Evolutionary conservation across 2,888 invertebrate genomes (phyloP).

Genomic region (Cancer borealis): DNA sequence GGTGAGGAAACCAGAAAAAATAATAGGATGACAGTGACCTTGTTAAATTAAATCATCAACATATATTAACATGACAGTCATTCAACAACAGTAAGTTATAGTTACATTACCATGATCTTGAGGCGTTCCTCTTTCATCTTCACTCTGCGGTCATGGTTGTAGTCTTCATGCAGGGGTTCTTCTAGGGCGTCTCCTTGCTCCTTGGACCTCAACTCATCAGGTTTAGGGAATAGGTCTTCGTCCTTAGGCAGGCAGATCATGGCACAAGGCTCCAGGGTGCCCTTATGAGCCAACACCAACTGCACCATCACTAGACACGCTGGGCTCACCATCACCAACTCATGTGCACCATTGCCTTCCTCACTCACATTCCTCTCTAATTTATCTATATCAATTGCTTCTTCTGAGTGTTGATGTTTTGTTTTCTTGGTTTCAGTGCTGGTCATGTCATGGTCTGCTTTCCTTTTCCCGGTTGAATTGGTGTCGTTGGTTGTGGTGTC

Average conservation of each 20-base stretch:
- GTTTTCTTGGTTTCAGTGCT: slow-evolving; percentile 1
- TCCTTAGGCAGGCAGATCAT: slow-evolving; percentile 71
- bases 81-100: background rate
- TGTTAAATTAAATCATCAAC: background rate
- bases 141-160: background rate
- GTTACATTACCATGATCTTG: slow-evolving; percentile 53
- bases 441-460: background rate
- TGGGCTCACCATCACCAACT: background rate
- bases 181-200: background rate
- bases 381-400: background rate
- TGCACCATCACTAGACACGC: slow-evolving; percentile 61
- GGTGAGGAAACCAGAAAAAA: no score
- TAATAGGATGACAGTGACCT: no score
- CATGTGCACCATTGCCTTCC: background rate
- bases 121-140: slow-evolving; percentile 55
- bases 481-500: background rate
- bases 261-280: slow-evolving; percentile 72
- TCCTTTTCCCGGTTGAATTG: slow-evolving; percentile 12
- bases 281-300: slow-evolving; percentile 67
- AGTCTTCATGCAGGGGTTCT: slow-evolving; percentile 54
- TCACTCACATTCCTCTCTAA: background rate
- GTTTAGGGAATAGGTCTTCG: slow-evolving; percentile 42
- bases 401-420: background rate
- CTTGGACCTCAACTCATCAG: background rate
- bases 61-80: background rate